phyloP scores from a whole-genome alignment of 2,797 vertebrate genomes.

The Heterohyrax brucei region DNA sequence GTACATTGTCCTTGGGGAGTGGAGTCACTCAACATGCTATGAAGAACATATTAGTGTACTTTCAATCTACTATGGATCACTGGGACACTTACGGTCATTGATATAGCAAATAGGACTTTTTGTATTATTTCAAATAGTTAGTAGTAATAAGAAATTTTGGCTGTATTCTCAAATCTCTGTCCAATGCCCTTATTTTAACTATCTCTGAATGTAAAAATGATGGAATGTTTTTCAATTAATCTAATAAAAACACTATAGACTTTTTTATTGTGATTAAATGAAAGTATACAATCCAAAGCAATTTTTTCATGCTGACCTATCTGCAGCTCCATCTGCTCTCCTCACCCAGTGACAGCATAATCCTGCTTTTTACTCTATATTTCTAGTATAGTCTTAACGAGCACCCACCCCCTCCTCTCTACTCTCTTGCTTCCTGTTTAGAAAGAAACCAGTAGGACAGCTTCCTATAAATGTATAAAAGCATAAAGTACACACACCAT shows the following conservation, averaged over 20 bases:
- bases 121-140: conserved; percentile 6
- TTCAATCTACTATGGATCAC: neutral
- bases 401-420: too few species aligned
- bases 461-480: too few species aligned
- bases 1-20: neutral
- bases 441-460: too few species aligned
- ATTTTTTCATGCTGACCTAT: too few species aligned
- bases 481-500: too few species aligned
- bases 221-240: neutral
- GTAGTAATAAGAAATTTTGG: neutral
- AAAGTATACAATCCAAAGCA: too few species aligned
- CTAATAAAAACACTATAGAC: neutral
- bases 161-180: neutral
- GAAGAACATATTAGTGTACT: neutral
- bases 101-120: neutral
- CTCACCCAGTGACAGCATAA: too few species aligned
- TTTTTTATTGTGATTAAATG: too few species aligned
- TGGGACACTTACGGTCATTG: neutral
- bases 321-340: too few species aligned
- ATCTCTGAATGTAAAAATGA: neutral
- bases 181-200: neutral
- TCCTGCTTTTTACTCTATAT: too few species aligned
- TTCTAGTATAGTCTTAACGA: too few species aligned
- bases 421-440: too few species aligned
- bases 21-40: neutral